A percentile compares a stretch with the other conserved stretches of the same genome.
Evolutionary conservation across 2,888 invertebrate species (phyloP).

Genomic region (Allophyes oxyacanthae): DNA sequence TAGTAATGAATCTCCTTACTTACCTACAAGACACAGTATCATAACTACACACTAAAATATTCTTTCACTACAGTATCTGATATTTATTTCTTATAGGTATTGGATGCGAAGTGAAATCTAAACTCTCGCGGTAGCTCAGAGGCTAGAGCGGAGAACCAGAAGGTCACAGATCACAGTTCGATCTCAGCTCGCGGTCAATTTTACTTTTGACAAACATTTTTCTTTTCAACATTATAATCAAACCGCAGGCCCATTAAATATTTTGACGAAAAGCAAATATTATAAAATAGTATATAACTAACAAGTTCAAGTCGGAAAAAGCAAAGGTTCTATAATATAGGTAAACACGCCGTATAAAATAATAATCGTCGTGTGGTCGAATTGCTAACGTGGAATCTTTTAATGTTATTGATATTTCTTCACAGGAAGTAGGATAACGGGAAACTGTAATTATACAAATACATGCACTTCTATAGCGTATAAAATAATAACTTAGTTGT

Average conservation of each 20-base stretch:
- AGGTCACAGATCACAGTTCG: no score
- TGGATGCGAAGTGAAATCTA: no score
- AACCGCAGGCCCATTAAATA: constrained; percentile 2
- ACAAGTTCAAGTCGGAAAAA: neutral
- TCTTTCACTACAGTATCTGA: no score
- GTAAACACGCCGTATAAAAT: constrained; percentile 16
- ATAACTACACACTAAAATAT: no score
- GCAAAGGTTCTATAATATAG: constrained; percentile 8
- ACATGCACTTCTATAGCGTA: neutral
- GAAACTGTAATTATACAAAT: constrained; percentile 6
- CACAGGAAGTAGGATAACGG: constrained; percentile 5
- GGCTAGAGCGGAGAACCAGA: no score
- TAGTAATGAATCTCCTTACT: no score
- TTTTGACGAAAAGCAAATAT: neutral
- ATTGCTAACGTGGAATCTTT: constrained; percentile 65
- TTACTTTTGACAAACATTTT: constrained; percentile 6
- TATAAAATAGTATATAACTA: neutral
- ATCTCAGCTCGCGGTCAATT: no score
- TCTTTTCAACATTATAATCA: neutral
- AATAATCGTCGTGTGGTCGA: constrained; percentile 30
- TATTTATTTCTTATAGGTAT: no score
- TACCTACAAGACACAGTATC: no score
- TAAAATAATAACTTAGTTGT: constrained; percentile 14
- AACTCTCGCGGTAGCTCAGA: no score
- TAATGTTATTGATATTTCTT: constrained; percentile 65